Evolutionary conservation across 2,113 vertebrate genomes (phyloP).

Genomic region (Gadus chalcogrammus): DNA sequence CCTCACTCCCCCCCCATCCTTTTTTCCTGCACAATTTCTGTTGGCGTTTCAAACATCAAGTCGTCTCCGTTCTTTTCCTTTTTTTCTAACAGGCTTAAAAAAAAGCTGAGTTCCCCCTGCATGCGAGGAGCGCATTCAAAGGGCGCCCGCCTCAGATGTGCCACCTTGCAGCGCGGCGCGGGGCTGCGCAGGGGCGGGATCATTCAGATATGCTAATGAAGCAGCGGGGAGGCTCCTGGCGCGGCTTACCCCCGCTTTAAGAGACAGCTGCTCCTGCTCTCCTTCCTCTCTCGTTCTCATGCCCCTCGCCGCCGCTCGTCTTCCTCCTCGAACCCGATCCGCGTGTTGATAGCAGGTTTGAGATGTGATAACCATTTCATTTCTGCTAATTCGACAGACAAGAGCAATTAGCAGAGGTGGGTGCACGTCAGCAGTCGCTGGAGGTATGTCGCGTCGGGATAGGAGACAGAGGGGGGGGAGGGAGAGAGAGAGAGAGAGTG

Average conservation of each 20-base stretch:
- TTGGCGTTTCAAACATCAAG: constrained; percentile 74
- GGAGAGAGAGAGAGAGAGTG: constrained; percentile 13
- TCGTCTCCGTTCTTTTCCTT: constrained; percentile 70
- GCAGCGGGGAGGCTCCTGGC: constrained; percentile 77
- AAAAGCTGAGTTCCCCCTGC: constrained; percentile 72
- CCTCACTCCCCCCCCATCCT: constrained; percentile 7
- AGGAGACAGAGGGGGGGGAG: too few relatives aligned
- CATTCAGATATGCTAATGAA: constrained; percentile 83
- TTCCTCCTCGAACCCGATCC: constrained; percentile 41
- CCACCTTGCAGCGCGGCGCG: constrained; percentile 77
- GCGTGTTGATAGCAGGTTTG: constrained; percentile 65
- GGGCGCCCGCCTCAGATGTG: constrained; percentile 76
- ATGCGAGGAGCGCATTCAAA: constrained; percentile 72
- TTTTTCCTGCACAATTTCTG: constrained; percentile 59
- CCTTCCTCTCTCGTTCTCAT: constrained; percentile 60
- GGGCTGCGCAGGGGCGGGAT: constrained; percentile 72
- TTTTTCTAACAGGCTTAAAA: constrained; percentile 71
- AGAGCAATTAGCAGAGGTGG: constrained; percentile 60
- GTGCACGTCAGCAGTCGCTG: constrained; percentile 58
- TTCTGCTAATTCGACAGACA: constrained; percentile 72
- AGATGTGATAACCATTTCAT: constrained; percentile 69
- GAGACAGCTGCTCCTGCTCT: constrained; percentile 76
- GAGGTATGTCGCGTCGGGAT: constrained; percentile 55
- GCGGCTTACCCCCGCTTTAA: constrained; percentile 75
- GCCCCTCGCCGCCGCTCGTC: constrained; percentile 60